These are phyloP conservation scores for Eulemur coronatus DNA, from an alignment of 2,797 vertebrate species.

Conservation along the genomic window DNA sequence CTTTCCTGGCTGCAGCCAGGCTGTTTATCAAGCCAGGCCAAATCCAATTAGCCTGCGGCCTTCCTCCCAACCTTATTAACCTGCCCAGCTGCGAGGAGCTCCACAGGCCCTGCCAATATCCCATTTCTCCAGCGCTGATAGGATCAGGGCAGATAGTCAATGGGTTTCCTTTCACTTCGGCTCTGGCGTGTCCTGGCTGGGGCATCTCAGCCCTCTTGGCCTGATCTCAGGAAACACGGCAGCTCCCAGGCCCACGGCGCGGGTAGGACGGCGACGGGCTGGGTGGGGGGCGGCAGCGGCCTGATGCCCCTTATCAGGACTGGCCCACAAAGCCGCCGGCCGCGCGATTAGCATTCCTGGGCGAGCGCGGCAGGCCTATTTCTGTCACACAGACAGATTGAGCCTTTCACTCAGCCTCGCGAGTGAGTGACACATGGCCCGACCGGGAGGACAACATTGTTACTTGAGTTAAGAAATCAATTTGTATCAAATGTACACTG, in stretches of 20 bases:
- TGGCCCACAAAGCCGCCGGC: slow-evolving; percentile 98
- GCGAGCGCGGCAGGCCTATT: slow-evolving; percentile 94
- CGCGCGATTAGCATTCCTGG: slow-evolving; percentile 97
- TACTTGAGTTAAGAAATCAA: slow-evolving; percentile 99
- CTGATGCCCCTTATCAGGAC: slow-evolving; percentile 97
- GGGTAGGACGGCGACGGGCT: slow-evolving; percentile 36
- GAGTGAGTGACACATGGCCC: slow-evolving; percentile 99
- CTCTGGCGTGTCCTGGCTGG: slow-evolving; percentile 84
- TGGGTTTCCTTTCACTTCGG: slow-evolving; percentile 89
- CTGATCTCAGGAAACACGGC: slow-evolving; percentile 89
- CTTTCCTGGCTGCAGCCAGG: slow-evolving; percentile 86
- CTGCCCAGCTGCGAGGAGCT: slow-evolving; percentile 95
- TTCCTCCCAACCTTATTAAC: slow-evolving; percentile 97
- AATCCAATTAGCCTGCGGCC: slow-evolving; percentile 99
- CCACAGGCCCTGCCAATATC: slow-evolving; percentile 96
- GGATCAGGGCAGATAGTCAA: slow-evolving; percentile 97
- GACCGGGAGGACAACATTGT: slow-evolving; percentile 99
- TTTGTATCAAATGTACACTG: slow-evolving; percentile 99
- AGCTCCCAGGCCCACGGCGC: slow-evolving; percentile 83
- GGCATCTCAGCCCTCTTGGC: slow-evolving; percentile 86
- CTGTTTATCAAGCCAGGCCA: slow-evolving; percentile 96
- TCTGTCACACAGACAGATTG: slow-evolving; percentile 99
- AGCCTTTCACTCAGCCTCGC: slow-evolving; percentile 97
- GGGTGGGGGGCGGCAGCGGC: slow-evolving; percentile 90
- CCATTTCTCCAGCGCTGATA: slow-evolving; percentile 97